Base-by-base conservation (phyloP, 2,888 invertebrate genomes). In the Drosophila parthenogenetica region DNA sequence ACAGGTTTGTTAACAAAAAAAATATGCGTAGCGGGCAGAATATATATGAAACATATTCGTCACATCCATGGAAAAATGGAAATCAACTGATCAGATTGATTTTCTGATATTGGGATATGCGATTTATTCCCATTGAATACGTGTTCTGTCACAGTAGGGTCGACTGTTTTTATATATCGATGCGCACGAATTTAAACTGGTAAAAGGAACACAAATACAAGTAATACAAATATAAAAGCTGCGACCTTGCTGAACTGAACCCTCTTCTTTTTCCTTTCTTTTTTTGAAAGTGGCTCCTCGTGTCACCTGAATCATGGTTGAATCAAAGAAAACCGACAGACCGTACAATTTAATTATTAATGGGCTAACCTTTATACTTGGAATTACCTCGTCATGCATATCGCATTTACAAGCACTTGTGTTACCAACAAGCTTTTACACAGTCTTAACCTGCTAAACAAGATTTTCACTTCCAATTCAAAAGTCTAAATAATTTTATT, bases 361-460 rank as follows among this genome's bases (percentile, higher is more conserved):
- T 57, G 32, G 35, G 43, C 45, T 62, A 53, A 42, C 55, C 58
- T 66, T 65, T 51, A 43, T 22, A 17, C 22, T 58, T 46, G 48
- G n/a, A 49, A 48, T 68, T 68, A 77, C 13, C 43, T 14, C 46
- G 59, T 61, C 39, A 75, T 63, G 60, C 69, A 55, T 51, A 48
- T 59, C 35, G 35, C 55, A 57, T 50, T 59, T 43, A 42, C 39
- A 49, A 37, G 22, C 54, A 37, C 45, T 64, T 8, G 29, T 29
- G 29, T 29, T 29, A 8, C 29, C 29, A 8, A 48, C 53, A 35
- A 58, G 60, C 46, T 53, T 59, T 58, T 42, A 16, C 14, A 8
- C 16, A 32, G 57, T 35, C 58, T 50, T 32, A 62, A 66, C 40
- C 16, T 40, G 17, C 13, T 60, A 46, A 25, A 17, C 58, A 40